Evolutionary conservation across 2,888 invertebrate genomes (phyloP).

Genomic region (Caenorhabditis sp.): DNA sequence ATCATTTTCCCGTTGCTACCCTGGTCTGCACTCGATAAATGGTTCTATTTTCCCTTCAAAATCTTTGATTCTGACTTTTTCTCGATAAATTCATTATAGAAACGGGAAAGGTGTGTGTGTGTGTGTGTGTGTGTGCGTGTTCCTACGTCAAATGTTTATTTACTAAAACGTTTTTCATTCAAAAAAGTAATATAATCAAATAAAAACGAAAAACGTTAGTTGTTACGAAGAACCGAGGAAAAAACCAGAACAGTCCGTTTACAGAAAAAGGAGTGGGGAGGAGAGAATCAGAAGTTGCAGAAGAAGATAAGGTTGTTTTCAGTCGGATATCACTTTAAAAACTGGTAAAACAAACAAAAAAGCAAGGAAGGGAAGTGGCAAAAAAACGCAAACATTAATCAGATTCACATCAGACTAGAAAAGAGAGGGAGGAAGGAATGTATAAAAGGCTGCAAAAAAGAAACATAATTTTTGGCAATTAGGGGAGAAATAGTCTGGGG

Average conservation of each 20-base stretch:
- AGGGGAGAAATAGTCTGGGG: background rate
- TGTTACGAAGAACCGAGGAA: conserved; percentile 47
- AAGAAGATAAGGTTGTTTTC: background rate
- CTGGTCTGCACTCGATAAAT: no score
- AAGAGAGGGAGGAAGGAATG: conserved; percentile 11
- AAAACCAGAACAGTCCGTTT: conserved; percentile 52
- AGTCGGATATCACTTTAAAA: background rate
- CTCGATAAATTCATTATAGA: no score
- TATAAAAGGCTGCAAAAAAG: no score
- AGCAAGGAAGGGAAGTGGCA: background rate
- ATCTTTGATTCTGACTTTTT: no score
- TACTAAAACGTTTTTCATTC: no score
- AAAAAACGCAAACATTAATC: conserved; percentile 1
- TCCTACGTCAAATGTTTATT: no score
- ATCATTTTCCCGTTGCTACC: no score
- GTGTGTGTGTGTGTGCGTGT: no score
- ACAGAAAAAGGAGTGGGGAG: background rate
- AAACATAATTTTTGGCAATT: conserved; percentile 43
- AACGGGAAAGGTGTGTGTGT: no score
- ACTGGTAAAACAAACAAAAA: background rate
- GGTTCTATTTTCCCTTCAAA: no score
- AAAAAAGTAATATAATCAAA: conserved; percentile 13
- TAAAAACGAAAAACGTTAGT: background rate
- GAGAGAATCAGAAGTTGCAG: background rate
- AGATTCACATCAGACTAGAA: conserved; percentile 36